A percentile compares a stretch with the other conserved stretches of the same genome.
These are phyloP conservation scores for Pachydiplax longipennis DNA, from an alignment of 2,888 invertebrate genomes.

Conservation along the genomic window DNA sequence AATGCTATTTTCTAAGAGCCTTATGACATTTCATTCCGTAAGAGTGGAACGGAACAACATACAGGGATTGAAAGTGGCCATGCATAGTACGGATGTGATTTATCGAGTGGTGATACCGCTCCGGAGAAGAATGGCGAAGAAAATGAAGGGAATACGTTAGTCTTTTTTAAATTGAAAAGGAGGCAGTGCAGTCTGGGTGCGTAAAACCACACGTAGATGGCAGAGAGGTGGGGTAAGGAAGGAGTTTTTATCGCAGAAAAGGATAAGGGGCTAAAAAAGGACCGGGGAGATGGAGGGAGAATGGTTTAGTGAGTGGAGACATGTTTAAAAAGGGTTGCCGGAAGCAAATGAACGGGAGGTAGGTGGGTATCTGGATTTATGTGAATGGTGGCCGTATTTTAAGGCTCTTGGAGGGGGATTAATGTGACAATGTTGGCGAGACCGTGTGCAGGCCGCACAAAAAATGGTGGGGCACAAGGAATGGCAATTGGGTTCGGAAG, in stretches of 20 bases:
- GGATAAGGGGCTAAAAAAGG: neutral
- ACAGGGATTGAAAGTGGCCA: neutral
- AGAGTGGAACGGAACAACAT: neutral
- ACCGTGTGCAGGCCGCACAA: neutral
- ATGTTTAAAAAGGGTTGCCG: slow-evolving; percentile 13
- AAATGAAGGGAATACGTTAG: neutral
- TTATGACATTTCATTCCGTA: slow-evolving; percentile 38
- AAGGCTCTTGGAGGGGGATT: neutral
- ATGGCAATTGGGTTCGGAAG: neutral
- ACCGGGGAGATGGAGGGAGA: neutral
- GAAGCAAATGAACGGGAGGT: neutral
- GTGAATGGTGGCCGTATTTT: neutral
- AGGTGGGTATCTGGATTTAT: neutral
- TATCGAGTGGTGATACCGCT: neutral
- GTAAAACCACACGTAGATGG: neutral
- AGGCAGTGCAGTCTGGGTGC: neutral
- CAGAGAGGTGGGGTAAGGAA: neutral
- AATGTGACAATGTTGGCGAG: slow-evolving; percentile 15
- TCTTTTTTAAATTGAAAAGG: slow-evolving; percentile 17
- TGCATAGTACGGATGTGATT: neutral
- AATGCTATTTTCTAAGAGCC: slow-evolving; percentile 23
- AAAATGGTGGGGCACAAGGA: neutral
- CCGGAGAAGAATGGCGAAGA: neutral
- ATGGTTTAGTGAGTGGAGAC: neutral
- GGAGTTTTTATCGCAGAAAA: neutral